These are phyloP conservation scores for Tromatobia lineatoria DNA, from an alignment of 2,888 invertebrate species.

Conservation along the genomic window DNA sequence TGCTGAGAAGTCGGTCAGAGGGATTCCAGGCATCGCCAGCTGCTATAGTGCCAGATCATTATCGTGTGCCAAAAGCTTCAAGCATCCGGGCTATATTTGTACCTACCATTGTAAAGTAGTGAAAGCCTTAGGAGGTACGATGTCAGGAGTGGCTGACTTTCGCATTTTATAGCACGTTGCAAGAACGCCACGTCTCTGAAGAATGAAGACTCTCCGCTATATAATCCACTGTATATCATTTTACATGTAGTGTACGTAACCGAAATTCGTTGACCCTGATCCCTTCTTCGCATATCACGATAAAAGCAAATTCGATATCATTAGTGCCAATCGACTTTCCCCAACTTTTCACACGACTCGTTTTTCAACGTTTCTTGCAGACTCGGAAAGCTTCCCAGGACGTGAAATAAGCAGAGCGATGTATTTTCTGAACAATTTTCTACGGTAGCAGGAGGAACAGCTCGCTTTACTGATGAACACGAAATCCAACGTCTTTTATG, in stretches of 20 bases:
- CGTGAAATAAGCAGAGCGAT: slow-evolving; percentile 4
- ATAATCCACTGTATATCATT: neutral
- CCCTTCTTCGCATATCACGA: slow-evolving; percentile 3
- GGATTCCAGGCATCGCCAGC: neutral
- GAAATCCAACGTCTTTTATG: slow-evolving; percentile 32
- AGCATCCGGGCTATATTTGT: neutral
- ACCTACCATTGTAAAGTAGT: slow-evolving; percentile 7
- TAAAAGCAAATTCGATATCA: neutral
- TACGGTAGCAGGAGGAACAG: neutral
- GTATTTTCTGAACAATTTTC: neutral
- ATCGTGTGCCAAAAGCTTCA: slow-evolving; percentile 30
- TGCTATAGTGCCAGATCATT: slow-evolving; percentile 18
- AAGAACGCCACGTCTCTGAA: slow-evolving; percentile 16
- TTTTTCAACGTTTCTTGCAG: neutral
- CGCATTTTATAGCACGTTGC: slow-evolving; percentile 11
- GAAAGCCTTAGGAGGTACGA: slow-evolving; percentile 34
- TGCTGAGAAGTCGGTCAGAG: slow-evolving; percentile 38
- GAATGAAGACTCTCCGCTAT: slow-evolving; percentile 13
- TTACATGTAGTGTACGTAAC: slow-evolving; percentile 3
- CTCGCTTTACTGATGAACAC: neutral
- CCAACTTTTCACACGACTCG: neutral
- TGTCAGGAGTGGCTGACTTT: slow-evolving; percentile 39
- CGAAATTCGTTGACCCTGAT: slow-evolving; percentile 11
- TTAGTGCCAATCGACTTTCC: slow-evolving; percentile 4
- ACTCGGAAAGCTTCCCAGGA: neutral